These are phyloP conservation scores for Shargacucullia verbasci DNA, from an alignment of 2,888 invertebrate species.

Conservation along the genomic window DNA sequence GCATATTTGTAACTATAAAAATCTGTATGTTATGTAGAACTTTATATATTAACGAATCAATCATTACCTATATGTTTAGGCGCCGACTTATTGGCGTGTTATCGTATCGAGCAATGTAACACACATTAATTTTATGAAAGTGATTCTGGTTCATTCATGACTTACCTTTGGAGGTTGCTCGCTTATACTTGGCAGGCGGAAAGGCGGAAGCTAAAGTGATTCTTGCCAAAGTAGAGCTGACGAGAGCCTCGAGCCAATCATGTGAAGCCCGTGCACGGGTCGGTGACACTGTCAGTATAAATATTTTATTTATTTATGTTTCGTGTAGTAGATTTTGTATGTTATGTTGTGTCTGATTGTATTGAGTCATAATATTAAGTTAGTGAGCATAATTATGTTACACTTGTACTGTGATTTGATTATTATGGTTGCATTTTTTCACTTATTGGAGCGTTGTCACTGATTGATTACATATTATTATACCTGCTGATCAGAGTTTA, in stretches of 20 bases:
- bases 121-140: slow-evolving; percentile 49
- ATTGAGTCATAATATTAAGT: slow-evolving; percentile 85
- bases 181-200: slow-evolving; percentile 32
- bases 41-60: slow-evolving; percentile 78
- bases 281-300: slow-evolving; percentile 71
- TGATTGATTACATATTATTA: slow-evolving; percentile 41
- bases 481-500: slow-evolving; percentile 40
- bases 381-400: slow-evolving; percentile 84
- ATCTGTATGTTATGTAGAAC: slow-evolving; percentile 84
- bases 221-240: slow-evolving; percentile 47
- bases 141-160: slow-evolving; percentile 43
- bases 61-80: slow-evolving; percentile 71
- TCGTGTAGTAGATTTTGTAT: slow-evolving; percentile 74
- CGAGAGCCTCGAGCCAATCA: slow-evolving; percentile 28
- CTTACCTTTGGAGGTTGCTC: slow-evolving; percentile 34
- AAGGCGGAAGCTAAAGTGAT: slow-evolving; percentile 27
- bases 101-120: slow-evolving; percentile 54
- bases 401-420: slow-evolving; percentile 87
- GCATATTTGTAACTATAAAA: slow-evolving; percentile 83
- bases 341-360: slow-evolving; percentile 79
- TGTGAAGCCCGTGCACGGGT: slow-evolving; percentile 53
- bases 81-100: slow-evolving; percentile 68
- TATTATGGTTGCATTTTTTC: slow-evolving; percentile 83
- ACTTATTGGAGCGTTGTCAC: slow-evolving; percentile 69
- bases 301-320: slow-evolving; percentile 76